Conservation (phyloP, 2,113 vertebrate genomes). For the Aix galericulata region DNA sequence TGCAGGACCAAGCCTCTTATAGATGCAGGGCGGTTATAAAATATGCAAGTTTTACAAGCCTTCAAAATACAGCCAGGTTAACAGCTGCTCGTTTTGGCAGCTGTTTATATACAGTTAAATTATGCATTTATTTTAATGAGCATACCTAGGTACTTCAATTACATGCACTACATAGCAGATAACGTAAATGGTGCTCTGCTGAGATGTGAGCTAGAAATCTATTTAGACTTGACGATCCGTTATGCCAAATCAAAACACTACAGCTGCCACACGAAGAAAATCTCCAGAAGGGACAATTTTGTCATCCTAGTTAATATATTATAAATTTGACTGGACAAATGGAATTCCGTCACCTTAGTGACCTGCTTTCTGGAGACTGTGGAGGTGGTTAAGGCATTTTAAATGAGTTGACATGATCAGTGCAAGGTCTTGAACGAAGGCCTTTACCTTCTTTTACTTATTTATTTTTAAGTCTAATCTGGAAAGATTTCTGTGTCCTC, state of each 20-base stretch:
- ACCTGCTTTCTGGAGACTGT: background rate
- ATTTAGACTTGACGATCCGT: background rate
- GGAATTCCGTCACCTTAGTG: background rate
- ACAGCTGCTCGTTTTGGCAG: background rate
- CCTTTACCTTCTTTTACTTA: constrained; percentile 15
- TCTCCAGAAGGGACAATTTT: background rate
- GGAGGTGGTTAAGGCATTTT: background rate
- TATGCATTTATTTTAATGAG: constrained; percentile 52
- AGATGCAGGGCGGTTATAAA: background rate
- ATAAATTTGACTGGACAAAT: background rate
- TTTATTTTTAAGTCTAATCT: constrained; percentile 16
- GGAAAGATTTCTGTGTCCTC: background rate
- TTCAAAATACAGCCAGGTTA: background rate
- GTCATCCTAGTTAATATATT: background rate
- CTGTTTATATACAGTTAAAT: constrained; percentile 8
- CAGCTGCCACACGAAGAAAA: background rate
- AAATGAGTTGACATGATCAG: background rate
- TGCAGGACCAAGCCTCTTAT: constrained; percentile 4
- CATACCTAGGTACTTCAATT: constrained; percentile 27
- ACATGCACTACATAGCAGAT: constrained; percentile 16
- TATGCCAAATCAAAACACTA: constrained; percentile 1
- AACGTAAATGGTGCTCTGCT: background rate
- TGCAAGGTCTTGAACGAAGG: background rate
- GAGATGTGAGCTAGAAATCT: background rate
- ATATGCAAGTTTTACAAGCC: constrained; percentile 49